Percentiles rank a stretch among this genome's conserved stretches.
phyloP scores from a whole-genome alignment of 2,797 vertebrate genomes.

The Macropus fuliginosus region DNA sequence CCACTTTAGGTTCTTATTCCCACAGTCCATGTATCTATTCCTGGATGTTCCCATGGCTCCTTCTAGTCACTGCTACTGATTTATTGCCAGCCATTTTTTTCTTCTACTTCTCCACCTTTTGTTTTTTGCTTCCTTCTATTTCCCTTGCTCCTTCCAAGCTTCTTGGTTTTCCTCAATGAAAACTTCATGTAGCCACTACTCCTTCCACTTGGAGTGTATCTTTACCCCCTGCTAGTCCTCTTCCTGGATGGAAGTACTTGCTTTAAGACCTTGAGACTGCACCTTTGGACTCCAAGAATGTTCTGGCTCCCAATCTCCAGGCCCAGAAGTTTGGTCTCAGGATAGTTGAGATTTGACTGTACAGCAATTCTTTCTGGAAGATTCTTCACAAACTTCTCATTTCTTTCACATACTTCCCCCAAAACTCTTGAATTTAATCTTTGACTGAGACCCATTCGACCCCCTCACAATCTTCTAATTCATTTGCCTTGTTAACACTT shows the following conservation, averaged over 20 bases:
- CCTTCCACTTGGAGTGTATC: neutral
- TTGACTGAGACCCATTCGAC: neutral
- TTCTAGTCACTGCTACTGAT: neutral
- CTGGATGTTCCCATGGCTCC: neutral
- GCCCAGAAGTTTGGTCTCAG: neutral
- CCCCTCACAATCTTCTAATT: neutral
- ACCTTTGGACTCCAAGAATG: neutral
- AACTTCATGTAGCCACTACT: neutral
- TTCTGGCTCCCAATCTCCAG: neutral
- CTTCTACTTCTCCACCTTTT: neutral
- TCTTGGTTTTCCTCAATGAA: neutral
- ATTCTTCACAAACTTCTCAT: neutral
- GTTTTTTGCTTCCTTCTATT: neutral
- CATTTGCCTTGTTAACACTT: neutral
- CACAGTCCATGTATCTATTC: neutral
- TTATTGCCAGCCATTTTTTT: neutral
- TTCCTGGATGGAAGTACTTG: neutral
- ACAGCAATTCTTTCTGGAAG: neutral
- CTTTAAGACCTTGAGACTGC: too few species aligned
- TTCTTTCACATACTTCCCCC: neutral
- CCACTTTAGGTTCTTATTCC: neutral
- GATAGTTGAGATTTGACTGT: neutral
- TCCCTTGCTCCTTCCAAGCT: neutral
- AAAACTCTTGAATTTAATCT: neutral
- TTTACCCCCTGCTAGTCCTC: neutral